Conservation (phyloP, 53 echinoderm and acorn worm species). For the Paracentrotus lividus region DNA sequence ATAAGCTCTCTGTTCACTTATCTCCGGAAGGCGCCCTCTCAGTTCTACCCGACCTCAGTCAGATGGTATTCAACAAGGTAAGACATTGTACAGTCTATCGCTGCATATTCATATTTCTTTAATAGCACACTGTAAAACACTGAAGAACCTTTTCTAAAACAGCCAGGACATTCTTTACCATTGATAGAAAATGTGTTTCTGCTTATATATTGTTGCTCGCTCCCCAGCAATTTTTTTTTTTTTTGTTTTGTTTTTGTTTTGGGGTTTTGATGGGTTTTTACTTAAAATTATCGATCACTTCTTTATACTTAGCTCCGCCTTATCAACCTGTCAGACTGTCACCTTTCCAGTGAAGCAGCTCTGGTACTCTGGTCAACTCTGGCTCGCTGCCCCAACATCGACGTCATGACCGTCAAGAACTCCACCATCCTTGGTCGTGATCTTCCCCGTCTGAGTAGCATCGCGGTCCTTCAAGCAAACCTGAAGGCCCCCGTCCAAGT, state of each 20-base stretch:
- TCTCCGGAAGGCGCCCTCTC: constrained; percentile 23
- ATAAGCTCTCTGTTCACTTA: constrained; percentile 1
- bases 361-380: not conserved
- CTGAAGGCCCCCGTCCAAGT: not conserved
- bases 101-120: too few relatives aligned
- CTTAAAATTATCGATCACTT: not conserved
- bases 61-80: not conserved
- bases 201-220: too few relatives aligned
- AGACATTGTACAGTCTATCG: not conserved
- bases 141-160: too few relatives aligned
- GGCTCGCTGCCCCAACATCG: not conserved
- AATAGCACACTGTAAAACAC: too few relatives aligned
- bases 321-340: not conserved
- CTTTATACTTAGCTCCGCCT: not conserved
- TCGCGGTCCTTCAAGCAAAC: not conserved
- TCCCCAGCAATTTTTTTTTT: too few relatives aligned
- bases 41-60: constrained; percentile 8
- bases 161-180: too few relatives aligned
- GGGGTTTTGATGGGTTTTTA: too few relatives aligned
- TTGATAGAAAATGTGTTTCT: too few relatives aligned
- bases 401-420: constrained; percentile 12
- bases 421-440: not conserved
- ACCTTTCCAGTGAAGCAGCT: not conserved
- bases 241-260: too few relatives aligned
- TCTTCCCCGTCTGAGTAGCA: not conserved